Conservation (phyloP, 2,113 vertebrate species). For the Raja brachyura region DNA sequence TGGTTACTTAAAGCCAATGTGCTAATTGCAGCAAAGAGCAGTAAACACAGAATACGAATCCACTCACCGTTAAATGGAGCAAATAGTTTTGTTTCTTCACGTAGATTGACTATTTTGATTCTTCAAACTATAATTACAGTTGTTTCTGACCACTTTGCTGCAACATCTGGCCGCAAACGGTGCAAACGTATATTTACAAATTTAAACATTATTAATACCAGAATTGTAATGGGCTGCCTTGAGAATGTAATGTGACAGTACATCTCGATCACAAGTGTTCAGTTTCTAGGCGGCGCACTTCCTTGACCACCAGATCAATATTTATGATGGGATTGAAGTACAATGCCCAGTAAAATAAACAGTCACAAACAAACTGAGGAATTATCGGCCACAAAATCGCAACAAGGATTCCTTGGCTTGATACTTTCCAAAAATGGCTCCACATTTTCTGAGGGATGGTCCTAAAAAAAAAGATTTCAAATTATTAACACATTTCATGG, state of each 20-base stretch:
- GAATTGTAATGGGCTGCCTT: not conserved
- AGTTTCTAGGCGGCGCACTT: slow-evolving; percentile 73
- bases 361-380: slow-evolving; percentile 88
- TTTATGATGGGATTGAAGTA: slow-evolving; percentile 89
- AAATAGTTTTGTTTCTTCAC: not conserved
- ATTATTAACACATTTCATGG: not conserved
- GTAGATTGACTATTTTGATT: not conserved
- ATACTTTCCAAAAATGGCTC: slow-evolving; percentile 82
- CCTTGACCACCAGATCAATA: slow-evolving; percentile 81
- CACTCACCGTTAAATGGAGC: not conserved
- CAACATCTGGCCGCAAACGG: not conserved
- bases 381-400: slow-evolving; percentile 82
- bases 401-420: slow-evolving; percentile 74
- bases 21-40: not conserved
- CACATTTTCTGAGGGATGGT: slow-evolving; percentile 73
- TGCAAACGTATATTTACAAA: not conserved
- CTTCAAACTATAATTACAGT: slow-evolving; percentile 19
- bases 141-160: not conserved
- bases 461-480: slow-evolving; percentile 55
- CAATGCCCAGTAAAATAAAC: slow-evolving; percentile 88
- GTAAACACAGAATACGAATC: not conserved
- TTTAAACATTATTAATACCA: slow-evolving; percentile 4
- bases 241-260: not conserved
- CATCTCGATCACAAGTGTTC: slow-evolving; percentile 40
- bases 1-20: not conserved